Evolutionary conservation across 2,888 invertebrate species (phyloP), one percentile per base, ranked within the genome.

Genomic region (Hemicrepidius hirtus): DNA sequence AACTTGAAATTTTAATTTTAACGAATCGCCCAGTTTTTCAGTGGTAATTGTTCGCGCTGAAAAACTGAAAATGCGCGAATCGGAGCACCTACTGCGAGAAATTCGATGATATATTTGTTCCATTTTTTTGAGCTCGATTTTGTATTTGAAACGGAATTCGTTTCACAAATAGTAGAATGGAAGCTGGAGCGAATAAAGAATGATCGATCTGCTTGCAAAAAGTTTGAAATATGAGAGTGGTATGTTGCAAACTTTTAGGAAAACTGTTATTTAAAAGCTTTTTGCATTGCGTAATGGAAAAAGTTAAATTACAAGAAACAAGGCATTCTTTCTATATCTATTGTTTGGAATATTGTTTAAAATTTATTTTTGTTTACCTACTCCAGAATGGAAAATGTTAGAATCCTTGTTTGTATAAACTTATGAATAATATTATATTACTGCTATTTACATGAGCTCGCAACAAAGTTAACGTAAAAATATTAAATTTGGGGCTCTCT

Each of bases 231-330:
- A 75, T 75, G 74, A 76, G 74, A 66, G 71, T 71, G 44, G 41
- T 66, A 50, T 67, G 67, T 71, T 70, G 66, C 57, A 76, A 75
- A 68, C 73, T 75, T 75, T 68, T 68, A 53, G 35, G 62, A 71
- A 75, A 76, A 75, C 74, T 66, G 74, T 75, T 77, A 76, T 75
- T 77, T 77, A 77, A 76, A 73, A 76, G 75, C 73, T 66, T 69
- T 72, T 75, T 74, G 60, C 64, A 65, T 64, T 71, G 68, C 68
- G 53, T 74, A 73, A 77, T 74, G 72, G 73, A 74, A 77, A 74
- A 75, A 74, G 71, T 77, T 70, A 44, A 70, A 70, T 63, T 64
- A 64, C 21, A 55, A 68, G 46, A 18, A 60, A 40, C 62, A 68
- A 62, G 32, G 32, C 32, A 32, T 32, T 9, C 32, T 32, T 9